Evolutionary conservation across 2,797 vertebrate species (phyloP).

Genomic region (Adelosebastes latens): DNA sequence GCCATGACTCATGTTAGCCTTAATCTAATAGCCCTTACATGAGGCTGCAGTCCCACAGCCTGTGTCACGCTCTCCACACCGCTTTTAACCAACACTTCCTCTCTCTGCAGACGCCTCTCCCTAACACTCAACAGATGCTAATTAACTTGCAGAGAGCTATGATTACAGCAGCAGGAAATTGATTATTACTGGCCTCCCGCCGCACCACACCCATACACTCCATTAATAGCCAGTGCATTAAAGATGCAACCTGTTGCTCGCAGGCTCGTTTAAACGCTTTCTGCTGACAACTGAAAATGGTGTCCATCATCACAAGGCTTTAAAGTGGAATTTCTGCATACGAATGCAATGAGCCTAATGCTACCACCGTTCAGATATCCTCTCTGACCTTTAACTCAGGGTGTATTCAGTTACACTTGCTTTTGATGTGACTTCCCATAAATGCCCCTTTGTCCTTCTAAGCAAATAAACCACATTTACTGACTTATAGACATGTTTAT

Average conservation of each 20-base stretch:
- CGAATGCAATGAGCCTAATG: neutral
- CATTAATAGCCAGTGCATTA: constrained; percentile 80
- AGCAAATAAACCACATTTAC: constrained; percentile 49
- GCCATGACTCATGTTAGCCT: constrained; percentile 52
- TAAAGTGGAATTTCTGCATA: constrained; percentile 37
- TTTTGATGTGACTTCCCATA: constrained; percentile 43
- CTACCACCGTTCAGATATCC: constrained; percentile 18
- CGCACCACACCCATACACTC: constrained; percentile 68
- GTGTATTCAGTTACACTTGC: constrained; percentile 14
- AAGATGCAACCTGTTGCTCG: constrained; percentile 75
- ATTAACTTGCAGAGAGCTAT: constrained; percentile 84
- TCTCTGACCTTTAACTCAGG: constrained; percentile 42
- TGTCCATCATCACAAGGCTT: constrained; percentile 26
- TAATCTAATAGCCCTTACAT: constrained; percentile 55
- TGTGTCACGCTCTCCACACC: constrained; percentile 35
- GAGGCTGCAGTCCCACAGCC: constrained; percentile 21
- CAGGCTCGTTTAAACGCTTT: constrained; percentile 49
- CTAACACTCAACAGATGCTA: constrained; percentile 76
- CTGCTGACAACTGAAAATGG: constrained; percentile 22
- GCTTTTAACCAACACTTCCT: constrained; percentile 42
- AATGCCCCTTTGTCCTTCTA: constrained; percentile 28
- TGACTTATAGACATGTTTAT: constrained; percentile 52
- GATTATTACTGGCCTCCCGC: constrained; percentile 82
- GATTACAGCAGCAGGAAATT: constrained; percentile 86
- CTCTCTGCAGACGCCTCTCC: constrained; percentile 49